Percentiles rank a stretch among this genome's conserved stretches.
phyloP scores from a whole-genome alignment of 2,797 vertebrate genomes.

The Emydoidea blandingii region DNA sequence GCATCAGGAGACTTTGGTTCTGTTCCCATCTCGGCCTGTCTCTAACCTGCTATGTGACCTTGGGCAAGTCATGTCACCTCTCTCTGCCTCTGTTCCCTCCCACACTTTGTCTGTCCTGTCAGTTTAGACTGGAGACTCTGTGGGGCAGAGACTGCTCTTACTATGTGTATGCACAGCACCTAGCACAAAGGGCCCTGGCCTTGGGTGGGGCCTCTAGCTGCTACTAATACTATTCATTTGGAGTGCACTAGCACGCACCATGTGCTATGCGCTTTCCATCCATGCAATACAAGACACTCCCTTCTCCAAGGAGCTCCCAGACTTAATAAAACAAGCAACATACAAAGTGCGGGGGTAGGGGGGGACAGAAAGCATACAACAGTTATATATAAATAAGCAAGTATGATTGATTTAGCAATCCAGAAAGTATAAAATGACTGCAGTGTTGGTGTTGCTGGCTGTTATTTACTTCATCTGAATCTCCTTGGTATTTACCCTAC shows the following conservation, averaged over 20 bases:
- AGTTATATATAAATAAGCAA: background rate
- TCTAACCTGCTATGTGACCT: background rate
- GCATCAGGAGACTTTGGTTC: background rate
- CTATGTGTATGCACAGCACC: rapidly evolving
- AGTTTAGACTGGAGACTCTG: rapidly evolving
- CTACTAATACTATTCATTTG: rapidly evolving
- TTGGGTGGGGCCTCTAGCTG: background rate
- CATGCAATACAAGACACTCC: background rate
- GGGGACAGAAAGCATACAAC: background rate
- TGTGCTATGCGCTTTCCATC: background rate
- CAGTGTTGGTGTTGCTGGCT: background rate
- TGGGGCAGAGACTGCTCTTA: background rate
- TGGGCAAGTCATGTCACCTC: background rate
- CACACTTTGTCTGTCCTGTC: rapidly evolving
- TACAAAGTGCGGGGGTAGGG: background rate
- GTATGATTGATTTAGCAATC: background rate
- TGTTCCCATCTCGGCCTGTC: background rate
- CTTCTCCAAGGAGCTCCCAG: rapidly evolving
- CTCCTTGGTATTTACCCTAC: background rate
- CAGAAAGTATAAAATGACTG: background rate
- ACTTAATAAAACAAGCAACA: background rate
- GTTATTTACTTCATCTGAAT: background rate
- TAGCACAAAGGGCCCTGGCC: background rate
- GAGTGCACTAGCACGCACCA: background rate
- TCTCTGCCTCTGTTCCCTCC: background rate